A percentile compares a stretch with the other conserved stretches of the same genome.
phyloP scores from a whole-genome alignment of 2,113 vertebrate species.

The Sula dactylatra region DNA sequence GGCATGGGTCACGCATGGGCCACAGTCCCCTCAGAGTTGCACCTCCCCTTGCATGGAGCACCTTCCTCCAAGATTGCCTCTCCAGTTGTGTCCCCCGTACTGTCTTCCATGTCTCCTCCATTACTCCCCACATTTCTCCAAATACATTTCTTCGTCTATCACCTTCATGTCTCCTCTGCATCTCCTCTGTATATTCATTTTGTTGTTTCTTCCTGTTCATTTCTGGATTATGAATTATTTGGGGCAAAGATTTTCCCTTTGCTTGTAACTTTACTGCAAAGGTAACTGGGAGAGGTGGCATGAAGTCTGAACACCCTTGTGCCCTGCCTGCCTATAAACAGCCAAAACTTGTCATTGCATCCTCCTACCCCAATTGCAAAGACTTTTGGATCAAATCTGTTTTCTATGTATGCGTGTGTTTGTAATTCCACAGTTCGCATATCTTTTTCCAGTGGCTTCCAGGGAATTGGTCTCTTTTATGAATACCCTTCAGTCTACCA shows the following conservation, averaged over 20 bases:
- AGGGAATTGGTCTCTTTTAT: background rate
- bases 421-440: background rate
- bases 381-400: background rate
- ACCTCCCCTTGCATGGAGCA: background rate
- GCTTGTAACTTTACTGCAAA: background rate
- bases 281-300: fast-evolving
- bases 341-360: background rate
- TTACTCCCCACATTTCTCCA: background rate
- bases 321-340: background rate
- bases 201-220: background rate
- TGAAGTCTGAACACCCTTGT: background rate
- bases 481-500: background rate
- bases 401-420: background rate
- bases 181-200: background rate
- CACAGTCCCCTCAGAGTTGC: background rate
- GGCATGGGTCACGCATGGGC: background rate
- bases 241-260: background rate
- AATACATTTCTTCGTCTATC: background rate
- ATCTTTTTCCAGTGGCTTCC: background rate
- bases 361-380: background rate
- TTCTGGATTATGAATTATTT: background rate
- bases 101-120: background rate
- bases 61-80: background rate
- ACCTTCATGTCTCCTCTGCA: background rate
- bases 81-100: background rate